Evolutionary conservation across 1,140 invertebrate species (phyloP), one percentile per base, ranked within the genome.

Genomic region (Sarcophaga bullata): DNA sequence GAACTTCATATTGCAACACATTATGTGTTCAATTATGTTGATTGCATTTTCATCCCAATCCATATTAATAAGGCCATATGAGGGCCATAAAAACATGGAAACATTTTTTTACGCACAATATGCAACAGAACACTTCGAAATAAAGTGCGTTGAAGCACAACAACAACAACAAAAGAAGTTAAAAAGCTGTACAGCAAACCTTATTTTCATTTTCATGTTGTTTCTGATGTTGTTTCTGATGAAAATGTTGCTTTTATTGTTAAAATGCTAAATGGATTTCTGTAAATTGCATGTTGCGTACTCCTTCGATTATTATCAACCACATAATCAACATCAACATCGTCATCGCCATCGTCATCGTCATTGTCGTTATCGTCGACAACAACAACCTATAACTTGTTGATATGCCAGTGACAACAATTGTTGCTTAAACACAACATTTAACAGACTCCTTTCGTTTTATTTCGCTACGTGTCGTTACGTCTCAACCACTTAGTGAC

Each of bases 361-460:
- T 8, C 6, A 10, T 9, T 10, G n/a, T 58, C 54, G 19, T 68
- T 25, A 19, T 68, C 62, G 19, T 48, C 73, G 9, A 50, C 75
- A n/a, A 19, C 62, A 68, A 17, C 17, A 50, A 52, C 13, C 48
- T 52, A 78, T 49, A 78, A 78, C 75, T 78, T 78, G 75, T 78
- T 78, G 75, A 78, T 78, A 78, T 48, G 75, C 17, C n/a, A 52
- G 48, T 78, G 75, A 78, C 75, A 78, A 78, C 48, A 78, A 78
- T 78, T 72, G 17, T 19, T 50, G 75, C 75, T 78, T 78, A 17
- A 78, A 50, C 17, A 19, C 13, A 19, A 19, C 1, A 50, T n/a
- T 46, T n/a, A 50, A 50, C 50, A 19, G 48, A 68, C 58, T 68
- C n/a, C 17, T 25, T 78, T 49, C 13, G 17, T 78, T 8, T 78